Conservation (phyloP, 2,113 vertebrate species). For the Daphoenositta chrysoptera region DNA sequence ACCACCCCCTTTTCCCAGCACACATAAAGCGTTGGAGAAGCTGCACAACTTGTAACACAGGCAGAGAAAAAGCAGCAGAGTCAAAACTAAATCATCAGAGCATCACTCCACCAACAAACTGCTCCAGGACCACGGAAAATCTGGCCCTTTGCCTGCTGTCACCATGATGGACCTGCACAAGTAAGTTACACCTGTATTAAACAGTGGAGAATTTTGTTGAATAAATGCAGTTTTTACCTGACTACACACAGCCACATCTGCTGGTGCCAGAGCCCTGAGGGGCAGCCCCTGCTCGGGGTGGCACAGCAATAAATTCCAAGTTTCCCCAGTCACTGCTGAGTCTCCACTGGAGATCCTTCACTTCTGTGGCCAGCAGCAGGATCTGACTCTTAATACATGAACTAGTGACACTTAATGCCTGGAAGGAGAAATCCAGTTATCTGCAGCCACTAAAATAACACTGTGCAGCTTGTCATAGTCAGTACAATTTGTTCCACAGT, state of each 20-base stretch:
- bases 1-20: background rate
- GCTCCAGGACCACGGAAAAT: background rate
- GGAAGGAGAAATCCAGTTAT: slow-evolving; percentile 52
- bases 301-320: background rate
- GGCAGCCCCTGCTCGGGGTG: background rate
- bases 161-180: background rate
- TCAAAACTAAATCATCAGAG: background rate
- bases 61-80: background rate
- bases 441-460: slow-evolving; percentile 45
- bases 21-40: background rate
- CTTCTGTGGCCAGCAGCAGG: background rate
- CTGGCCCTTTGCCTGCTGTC: background rate
- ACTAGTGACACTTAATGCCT: slow-evolving; percentile 21
- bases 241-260: background rate
- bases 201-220: background rate
- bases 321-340: accelerated
- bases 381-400: background rate
- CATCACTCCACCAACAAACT: background rate
- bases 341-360: background rate
- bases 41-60: background rate
- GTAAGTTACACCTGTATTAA: background rate
- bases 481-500: slow-evolving; percentile 48
- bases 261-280: background rate
- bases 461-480: slow-evolving; percentile 52
- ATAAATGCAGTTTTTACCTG: background rate